Conservation (phyloP, 2,888 invertebrate genomes). For the Palloptera scutellata region DNA sequence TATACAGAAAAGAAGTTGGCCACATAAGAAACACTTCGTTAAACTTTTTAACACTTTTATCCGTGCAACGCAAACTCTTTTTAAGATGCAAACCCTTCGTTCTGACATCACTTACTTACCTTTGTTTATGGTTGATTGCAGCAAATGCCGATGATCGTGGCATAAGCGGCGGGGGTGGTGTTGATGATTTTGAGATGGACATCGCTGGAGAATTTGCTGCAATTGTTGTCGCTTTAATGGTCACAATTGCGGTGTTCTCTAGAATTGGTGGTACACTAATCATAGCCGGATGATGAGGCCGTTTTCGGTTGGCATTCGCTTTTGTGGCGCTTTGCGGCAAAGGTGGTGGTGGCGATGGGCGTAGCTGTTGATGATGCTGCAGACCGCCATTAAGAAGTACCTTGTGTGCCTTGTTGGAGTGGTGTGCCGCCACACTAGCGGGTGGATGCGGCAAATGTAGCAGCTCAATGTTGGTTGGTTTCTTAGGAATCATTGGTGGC, state of each 20-base stretch:
- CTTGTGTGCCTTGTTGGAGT: constrained; percentile 47
- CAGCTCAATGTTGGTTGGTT: constrained; percentile 55
- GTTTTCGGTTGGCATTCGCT: constrained; percentile 53
- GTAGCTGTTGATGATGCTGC: constrained; percentile 35
- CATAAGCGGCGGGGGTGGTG: constrained; percentile 60
- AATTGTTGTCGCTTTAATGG: constrained; percentile 5
- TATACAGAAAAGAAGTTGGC: too few species aligned
- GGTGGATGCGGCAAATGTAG: constrained; percentile 53
- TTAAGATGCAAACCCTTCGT: too few species aligned
- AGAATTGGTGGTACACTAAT: constrained; percentile 50
- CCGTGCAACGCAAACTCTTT: too few species aligned
- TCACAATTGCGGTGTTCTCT: constrained; percentile 44
- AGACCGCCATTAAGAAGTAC: constrained; percentile 22
- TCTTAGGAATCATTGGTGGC: constrained; percentile 62
- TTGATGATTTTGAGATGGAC: constrained; percentile 41
- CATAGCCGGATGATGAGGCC: constrained; percentile 58
- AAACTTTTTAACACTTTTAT: too few species aligned
- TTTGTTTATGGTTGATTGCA: background rate
- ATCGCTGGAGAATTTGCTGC: constrained; percentile 28
- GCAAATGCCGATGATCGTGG: constrained; percentile 53
- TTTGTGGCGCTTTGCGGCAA: constrained; percentile 32
- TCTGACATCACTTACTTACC: constrained; percentile 1
- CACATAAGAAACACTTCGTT: too few species aligned
- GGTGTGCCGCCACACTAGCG: constrained; percentile 48
- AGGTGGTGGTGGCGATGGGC: constrained; percentile 33